Base-by-base conservation (phyloP, 2,113 vertebrate species). In the Tupaia tana region DNA sequence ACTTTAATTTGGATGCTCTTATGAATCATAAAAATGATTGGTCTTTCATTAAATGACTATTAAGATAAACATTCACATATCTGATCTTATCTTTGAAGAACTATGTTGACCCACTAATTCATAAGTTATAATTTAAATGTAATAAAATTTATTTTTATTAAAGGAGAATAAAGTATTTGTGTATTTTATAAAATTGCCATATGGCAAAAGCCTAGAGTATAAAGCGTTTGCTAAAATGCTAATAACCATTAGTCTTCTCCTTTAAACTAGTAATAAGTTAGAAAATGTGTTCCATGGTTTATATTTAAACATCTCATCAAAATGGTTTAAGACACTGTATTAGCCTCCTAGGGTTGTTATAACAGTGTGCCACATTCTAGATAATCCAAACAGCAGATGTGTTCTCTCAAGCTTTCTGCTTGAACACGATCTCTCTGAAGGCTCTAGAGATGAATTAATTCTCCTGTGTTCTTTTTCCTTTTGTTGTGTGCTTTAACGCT, bases 41-140 rank as follows among this genome's bases (percentile, higher is more conserved):
- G 8, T 69, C 58, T 97, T 96, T 96, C 67, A 97, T 87, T 95
- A 96, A 97, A 87, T 31, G 58, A 13, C 43, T 90, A 94, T 43
- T 94, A 94, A 79, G 29, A 86, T 12, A 94, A 96, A 92, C 27
- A 58, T 90, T 95, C 64, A 86, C n/a, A 59, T 63, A 82, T 86
- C 34, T 2, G 34, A 89, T 95, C 54, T 95, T 69, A 31, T 93
- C 64, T 96, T 81, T 81, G 10, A 63, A 69, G 90, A 1, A 71
- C 82, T 96, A 22, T 95, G 31, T 82, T 92, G 31, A 95, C 52
- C 0, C 0, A 84, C 18, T 89, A 6, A 80, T 69, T 94, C 58
- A 96, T 80, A 87, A 93, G 0, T 95, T 56, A 74, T 67, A 58
- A 43, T 29, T 20, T 80, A 74, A 86, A 80, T 73, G 19, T 83